phyloP scores from a whole-genome alignment of 2,888 invertebrate species.

The Sphaerophoria taeniata region DNA sequence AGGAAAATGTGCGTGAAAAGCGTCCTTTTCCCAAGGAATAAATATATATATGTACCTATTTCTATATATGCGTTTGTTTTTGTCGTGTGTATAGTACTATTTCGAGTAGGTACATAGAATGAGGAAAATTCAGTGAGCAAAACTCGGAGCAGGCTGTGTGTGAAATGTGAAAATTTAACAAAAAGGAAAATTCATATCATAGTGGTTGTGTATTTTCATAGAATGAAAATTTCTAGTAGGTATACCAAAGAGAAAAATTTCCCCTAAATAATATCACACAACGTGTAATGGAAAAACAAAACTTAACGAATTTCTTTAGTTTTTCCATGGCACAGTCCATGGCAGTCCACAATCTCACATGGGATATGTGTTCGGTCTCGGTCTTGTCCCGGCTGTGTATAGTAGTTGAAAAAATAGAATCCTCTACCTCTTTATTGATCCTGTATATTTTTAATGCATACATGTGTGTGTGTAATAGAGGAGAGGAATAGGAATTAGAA shows the following conservation, averaged over 20 bases:
- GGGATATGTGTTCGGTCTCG: slow-evolving; percentile 23
- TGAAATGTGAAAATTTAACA: neutral
- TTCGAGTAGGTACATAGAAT: slow-evolving; percentile 24
- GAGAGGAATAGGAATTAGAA: slow-evolving; percentile 49
- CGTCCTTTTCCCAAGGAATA: slow-evolving; percentile 32
- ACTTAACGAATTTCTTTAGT: slow-evolving; percentile 71
- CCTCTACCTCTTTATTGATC: slow-evolving; percentile 69
- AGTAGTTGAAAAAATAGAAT: slow-evolving; percentile 36
- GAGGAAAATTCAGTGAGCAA: slow-evolving; percentile 47
- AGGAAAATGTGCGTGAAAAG: slow-evolving; percentile 70
- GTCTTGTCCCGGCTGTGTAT: neutral
- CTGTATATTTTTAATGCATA: slow-evolving; percentile 6
- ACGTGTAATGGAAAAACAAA: slow-evolving; percentile 53
- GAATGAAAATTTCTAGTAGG: slow-evolving; percentile 37
- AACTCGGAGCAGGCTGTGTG: slow-evolving; percentile 43
- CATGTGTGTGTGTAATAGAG: neutral
- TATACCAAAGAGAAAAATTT: slow-evolving; percentile 53
- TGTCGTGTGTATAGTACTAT: slow-evolving; percentile 1
- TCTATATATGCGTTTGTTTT: slow-evolving; percentile 31
- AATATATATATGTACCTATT: too few relatives aligned
- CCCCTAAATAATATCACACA: slow-evolving; percentile 43
- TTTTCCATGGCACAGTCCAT: slow-evolving; percentile 36
- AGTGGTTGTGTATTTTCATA: slow-evolving; percentile 57
- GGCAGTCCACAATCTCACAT: slow-evolving; percentile 55
- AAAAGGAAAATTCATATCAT: slow-evolving; percentile 63